These are phyloP conservation scores for Esox masquinongy DNA, from an alignment of 2,797 vertebrate species.

Conservation along the genomic window DNA sequence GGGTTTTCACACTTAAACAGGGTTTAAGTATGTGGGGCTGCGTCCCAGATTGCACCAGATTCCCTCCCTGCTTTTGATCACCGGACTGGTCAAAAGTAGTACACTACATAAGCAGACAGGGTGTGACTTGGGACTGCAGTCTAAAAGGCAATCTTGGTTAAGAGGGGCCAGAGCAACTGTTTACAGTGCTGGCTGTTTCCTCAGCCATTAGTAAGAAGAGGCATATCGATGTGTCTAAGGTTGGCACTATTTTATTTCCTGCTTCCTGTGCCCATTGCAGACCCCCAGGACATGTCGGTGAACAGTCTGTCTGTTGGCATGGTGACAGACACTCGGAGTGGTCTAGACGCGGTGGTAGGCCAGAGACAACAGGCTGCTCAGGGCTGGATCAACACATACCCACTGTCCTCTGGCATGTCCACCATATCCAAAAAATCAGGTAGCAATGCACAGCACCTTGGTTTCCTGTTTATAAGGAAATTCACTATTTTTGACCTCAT, in stretches of 20 bases:
- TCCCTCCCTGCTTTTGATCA: too few relatives aligned
- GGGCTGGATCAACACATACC: slow-evolving; percentile 98
- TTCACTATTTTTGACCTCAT: too few relatives aligned
- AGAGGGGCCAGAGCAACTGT: neutral
- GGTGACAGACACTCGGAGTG: slow-evolving; percentile 83
- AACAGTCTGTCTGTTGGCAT: slow-evolving; percentile 80
- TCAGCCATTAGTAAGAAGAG: neutral
- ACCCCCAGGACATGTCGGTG: slow-evolving; percentile 89
- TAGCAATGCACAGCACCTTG: slow-evolving; percentile 44
- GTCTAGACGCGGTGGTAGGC: slow-evolving; percentile 86
- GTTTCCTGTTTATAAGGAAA: too few relatives aligned
- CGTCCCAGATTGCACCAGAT: too few relatives aligned
- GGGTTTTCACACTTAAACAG: too few relatives aligned
- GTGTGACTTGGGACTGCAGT: too few relatives aligned
- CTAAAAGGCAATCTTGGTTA: neutral
- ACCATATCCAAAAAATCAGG: slow-evolving; percentile 98
- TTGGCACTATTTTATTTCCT: neutral
- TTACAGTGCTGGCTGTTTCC: neutral
- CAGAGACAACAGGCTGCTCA: slow-evolving; percentile 91
- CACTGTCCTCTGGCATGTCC: slow-evolving; percentile 95
- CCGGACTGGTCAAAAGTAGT: too few relatives aligned
- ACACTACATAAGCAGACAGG: too few relatives aligned
- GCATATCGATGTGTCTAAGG: neutral
- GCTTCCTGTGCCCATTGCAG: slow-evolving; percentile 60
- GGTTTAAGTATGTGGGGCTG: too few relatives aligned